Percentiles rank a stretch among this genome's conserved stretches.
Conservation (phyloP, 2,888 invertebrate species). For the Ophioninae sp. region DNA sequence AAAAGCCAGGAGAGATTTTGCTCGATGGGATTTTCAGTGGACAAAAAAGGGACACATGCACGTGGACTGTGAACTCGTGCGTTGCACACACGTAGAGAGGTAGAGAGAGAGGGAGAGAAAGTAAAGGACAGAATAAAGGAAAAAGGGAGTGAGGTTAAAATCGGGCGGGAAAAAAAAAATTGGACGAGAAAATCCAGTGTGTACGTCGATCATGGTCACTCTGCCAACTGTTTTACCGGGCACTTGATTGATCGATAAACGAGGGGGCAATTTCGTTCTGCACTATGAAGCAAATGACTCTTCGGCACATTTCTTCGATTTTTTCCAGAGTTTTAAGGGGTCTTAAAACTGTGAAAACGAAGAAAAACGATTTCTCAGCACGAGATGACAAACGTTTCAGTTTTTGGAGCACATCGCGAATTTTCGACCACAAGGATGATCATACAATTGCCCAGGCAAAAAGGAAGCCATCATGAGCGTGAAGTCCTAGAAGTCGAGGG, state of each 20-base stretch:
- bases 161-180: constrained; percentile 29
- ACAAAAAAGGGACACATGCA: constrained; percentile 18
- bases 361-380: constrained; percentile 13
- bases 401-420: constrained; percentile 21
- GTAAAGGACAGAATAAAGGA: background rate
- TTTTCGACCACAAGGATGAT: constrained; percentile 45
- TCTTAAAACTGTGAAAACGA: constrained; percentile 52
- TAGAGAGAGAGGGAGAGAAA: constrained; percentile 38
- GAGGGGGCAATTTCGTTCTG: constrained; percentile 47
- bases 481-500: constrained; percentile 72
- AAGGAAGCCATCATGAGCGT: constrained; percentile 62
- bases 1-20: constrained; percentile 34
- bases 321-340: background rate
- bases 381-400: constrained; percentile 47
- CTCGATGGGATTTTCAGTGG: constrained; percentile 47
- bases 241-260: constrained; percentile 57
- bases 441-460: constrained; percentile 36
- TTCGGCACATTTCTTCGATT: background rate
- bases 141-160: constrained; percentile 33
- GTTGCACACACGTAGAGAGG: constrained; percentile 27
- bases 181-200: constrained; percentile 48
- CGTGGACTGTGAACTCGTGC: background rate
- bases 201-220: constrained; percentile 38
- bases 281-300: constrained; percentile 58
- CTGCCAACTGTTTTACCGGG: background rate